These are phyloP conservation scores for Siniperca knerii DNA, from an alignment of 2,113 vertebrate species.

Conservation along the genomic window DNA sequence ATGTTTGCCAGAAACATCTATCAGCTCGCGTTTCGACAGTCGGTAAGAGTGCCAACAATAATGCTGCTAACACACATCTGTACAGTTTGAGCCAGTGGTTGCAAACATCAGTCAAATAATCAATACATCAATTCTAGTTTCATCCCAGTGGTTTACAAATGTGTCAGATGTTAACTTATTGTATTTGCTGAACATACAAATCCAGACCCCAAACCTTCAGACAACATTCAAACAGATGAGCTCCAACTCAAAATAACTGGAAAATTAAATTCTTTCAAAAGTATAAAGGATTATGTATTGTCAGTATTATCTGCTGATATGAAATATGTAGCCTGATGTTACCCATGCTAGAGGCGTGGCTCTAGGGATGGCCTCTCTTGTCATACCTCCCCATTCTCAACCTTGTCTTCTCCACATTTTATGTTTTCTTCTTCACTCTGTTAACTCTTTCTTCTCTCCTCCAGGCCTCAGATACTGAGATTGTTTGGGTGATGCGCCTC, in stretches of 20 bases:
- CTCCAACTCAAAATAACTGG: not conserved
- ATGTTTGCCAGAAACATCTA: conserved; percentile 99
- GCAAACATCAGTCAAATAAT: conserved; percentile 14
- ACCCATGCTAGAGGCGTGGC: not conserved
- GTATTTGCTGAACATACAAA: not conserved
- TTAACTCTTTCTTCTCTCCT: conserved; percentile 58
- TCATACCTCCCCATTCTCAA: not conserved
- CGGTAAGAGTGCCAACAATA: conserved; percentile 83
- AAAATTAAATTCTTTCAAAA: not conserved
- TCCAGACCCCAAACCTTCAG: not conserved
- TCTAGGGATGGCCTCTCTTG: not conserved
- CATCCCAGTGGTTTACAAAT: not conserved
- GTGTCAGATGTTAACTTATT: not conserved
- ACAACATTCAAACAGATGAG: not conserved
- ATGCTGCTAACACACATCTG: not conserved
- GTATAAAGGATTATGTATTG: not conserved
- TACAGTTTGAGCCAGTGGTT: conserved; percentile 1
- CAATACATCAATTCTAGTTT: conserved; percentile 1
- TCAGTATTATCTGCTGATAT: not conserved
- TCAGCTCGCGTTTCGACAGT: conserved; percentile 95
- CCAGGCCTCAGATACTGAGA: conserved; percentile 95
- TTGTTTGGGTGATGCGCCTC: conserved; percentile 96
- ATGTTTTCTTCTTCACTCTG: not conserved
- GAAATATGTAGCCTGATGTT: not conserved
- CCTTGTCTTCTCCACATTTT: not conserved